Conservation (phyloP, 1,140 invertebrate species). For the Glossosoma conforme region DNA sequence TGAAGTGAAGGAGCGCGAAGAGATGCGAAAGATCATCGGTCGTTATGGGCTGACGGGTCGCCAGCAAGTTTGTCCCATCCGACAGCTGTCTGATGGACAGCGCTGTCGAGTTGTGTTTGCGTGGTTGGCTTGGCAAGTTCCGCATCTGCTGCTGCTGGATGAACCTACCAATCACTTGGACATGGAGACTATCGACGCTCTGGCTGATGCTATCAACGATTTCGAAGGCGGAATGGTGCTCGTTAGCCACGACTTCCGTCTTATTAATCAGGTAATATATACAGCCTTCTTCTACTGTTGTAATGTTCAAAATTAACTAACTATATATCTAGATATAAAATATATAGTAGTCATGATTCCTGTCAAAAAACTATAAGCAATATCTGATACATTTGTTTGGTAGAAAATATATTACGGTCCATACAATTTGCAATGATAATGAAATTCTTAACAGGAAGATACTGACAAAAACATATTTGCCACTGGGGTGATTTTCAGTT, state of each 20-base stretch:
- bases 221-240: conserved; percentile 98
- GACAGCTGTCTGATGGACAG: conserved; percentile 96
- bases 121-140: conserved; percentile 91
- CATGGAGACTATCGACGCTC: conserved; percentile 98
- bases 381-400: too few relatives aligned
- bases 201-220: conserved; percentile 96
- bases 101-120: conserved; percentile 97
- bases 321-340: conserved; percentile 2
- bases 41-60: conserved; percentile 93
- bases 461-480: too few relatives aligned
- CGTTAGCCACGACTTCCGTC: conserved; percentile 95
- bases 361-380: too few relatives aligned
- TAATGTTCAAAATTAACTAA: too few relatives aligned
- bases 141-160: conserved; percentile 90
- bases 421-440: too few relatives aligned
- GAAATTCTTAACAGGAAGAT: too few relatives aligned
- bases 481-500: too few relatives aligned
- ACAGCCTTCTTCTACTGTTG: conserved; percentile 18
- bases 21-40: conserved; percentile 99
- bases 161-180: conserved; percentile 99
- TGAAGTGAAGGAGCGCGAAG: conserved; percentile 95
- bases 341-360: conserved; percentile 7
- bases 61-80: conserved; percentile 96
- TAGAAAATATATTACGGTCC: too few relatives aligned
- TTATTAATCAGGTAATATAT: conserved; percentile 91